These are phyloP conservation scores for Tapirus indicus DNA, from an alignment of 2,797 vertebrate species.

Conservation along the genomic window DNA sequence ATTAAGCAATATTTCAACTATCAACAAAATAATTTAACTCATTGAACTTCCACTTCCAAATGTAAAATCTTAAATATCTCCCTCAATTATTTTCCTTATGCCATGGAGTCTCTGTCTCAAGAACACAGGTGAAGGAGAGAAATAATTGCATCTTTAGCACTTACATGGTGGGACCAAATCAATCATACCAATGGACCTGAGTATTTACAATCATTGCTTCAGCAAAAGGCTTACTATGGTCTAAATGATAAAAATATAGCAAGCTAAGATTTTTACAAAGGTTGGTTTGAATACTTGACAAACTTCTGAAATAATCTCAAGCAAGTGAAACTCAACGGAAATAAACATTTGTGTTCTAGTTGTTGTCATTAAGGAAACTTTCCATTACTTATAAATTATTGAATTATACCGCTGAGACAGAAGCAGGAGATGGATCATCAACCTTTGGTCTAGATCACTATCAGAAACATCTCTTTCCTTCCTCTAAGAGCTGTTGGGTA, in stretches of 20 bases:
- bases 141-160: background rate
- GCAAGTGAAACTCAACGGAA: background rate
- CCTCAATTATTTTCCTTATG: background rate
- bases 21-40: background rate
- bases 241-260: background rate
- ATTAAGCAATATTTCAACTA: background rate
- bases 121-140: background rate
- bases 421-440: background rate
- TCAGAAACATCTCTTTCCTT: background rate
- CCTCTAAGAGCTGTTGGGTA: background rate
- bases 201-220: background rate
- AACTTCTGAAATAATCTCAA: constrained; percentile 31
- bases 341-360: background rate
- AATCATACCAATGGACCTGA: background rate
- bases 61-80: background rate
- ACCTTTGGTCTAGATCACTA: background rate
- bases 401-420: background rate
- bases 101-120: background rate
- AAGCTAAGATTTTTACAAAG: background rate
- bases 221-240: background rate
- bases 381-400: background rate
- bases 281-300: background rate
- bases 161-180: background rate
- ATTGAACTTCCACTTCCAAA: background rate
- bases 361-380: background rate